These are phyloP conservation scores for Hemicrepidius hirtus DNA, from an alignment of 2,888 invertebrate species.

Conservation along the genomic window DNA sequence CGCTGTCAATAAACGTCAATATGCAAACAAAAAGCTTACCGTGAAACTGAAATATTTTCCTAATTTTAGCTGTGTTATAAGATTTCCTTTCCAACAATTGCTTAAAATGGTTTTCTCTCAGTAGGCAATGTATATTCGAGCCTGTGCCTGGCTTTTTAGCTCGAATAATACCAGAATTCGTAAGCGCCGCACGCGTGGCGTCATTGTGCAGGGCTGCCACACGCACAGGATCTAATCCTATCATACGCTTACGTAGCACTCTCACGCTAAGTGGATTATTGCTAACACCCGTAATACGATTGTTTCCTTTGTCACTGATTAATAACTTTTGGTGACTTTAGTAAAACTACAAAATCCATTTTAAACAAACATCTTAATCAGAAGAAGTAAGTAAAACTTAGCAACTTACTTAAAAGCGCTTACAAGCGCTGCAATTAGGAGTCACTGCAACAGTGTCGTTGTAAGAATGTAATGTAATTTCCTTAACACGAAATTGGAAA, in stretches of 20 bases:
- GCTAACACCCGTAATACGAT: constrained; percentile 45
- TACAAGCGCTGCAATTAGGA: constrained; percentile 28
- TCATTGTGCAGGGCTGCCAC: constrained; percentile 48
- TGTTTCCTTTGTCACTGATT: constrained; percentile 45
- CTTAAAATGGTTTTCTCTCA: constrained; percentile 44
- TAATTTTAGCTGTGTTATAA: constrained; percentile 34
- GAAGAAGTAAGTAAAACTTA: background rate
- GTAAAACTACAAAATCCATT: constrained; percentile 23
- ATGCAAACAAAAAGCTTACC: constrained; percentile 3
- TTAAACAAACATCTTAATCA: constrained; percentile 24
- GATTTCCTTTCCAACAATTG: constrained; percentile 43
- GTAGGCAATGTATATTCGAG: constrained; percentile 48
- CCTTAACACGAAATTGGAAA: constrained; percentile 39
- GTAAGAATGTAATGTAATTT: constrained; percentile 44
- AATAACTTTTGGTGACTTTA: constrained; percentile 33
- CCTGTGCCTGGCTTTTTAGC: constrained; percentile 50
- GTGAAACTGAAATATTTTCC: constrained; percentile 30
- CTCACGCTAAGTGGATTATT: constrained; percentile 51
- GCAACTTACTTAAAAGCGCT: background rate
- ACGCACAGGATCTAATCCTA: constrained; percentile 51
- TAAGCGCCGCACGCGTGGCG: constrained; percentile 49
- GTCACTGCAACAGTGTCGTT: constrained; percentile 19
- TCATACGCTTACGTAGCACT: constrained; percentile 53
- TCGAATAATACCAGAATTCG: constrained; percentile 50
- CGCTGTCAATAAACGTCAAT: background rate